phyloP scores from a whole-genome alignment of 2,888 invertebrate genomes.

The Biston stratarius region DNA sequence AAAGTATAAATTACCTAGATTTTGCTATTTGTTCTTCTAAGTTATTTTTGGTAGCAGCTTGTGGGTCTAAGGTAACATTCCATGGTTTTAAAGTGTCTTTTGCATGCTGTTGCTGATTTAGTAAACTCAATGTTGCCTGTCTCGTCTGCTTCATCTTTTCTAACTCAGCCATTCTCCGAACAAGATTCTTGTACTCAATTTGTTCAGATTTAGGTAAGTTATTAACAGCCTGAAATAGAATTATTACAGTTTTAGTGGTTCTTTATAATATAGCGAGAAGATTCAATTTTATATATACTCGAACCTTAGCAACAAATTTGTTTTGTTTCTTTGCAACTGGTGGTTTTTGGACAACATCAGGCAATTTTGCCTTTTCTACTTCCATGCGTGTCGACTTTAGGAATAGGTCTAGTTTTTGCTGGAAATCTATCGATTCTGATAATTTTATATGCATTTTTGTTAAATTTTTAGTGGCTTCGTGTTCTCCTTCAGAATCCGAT shows the following conservation, averaged over 20 bases:
- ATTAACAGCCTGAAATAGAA: conserved; percentile 71
- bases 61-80: conserved; percentile 59
- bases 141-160: conserved; percentile 80
- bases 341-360: conserved; percentile 66
- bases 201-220: conserved; percentile 82
- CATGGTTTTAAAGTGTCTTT: conserved; percentile 75
- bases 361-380: conserved; percentile 69
- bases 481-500: conserved; percentile 82
- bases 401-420: conserved; percentile 76
- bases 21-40: conserved; percentile 73
- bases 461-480: conserved; percentile 82
- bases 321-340: conserved; percentile 59
- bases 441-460: conserved; percentile 83
- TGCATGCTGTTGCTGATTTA: conserved; percentile 48
- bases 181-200: conserved; percentile 79
- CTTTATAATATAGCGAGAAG: neutral
- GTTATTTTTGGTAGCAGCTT: conserved; percentile 49
- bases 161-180: conserved; percentile 81
- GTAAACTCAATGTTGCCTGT: conserved; percentile 60
- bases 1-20: conserved; percentile 64
- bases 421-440: conserved; percentile 76
- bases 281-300: neutral
- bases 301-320: conserved; percentile 79
- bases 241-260: neutral
- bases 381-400: conserved; percentile 77